Base-by-base conservation (phyloP, 2,797 vertebrate species). In the Denticeps clupeoides region DNA sequence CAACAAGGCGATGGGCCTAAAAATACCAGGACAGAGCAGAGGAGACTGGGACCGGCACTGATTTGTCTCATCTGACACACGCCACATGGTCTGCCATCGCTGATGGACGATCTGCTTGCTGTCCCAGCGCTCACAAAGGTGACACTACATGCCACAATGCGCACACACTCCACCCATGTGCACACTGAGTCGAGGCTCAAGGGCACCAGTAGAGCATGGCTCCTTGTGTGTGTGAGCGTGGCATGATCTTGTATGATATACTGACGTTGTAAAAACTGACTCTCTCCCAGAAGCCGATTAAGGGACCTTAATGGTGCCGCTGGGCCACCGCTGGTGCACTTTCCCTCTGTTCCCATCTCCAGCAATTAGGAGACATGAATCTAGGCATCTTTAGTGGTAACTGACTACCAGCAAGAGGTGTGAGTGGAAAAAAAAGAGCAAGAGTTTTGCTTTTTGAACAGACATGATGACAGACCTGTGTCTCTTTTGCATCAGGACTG, bases 91-190 rank as follows among this genome's bases (percentile, higher is more conserved):
- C 70, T 69, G 74, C 77, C 76, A 63, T 47, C 55, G 42, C 65
- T 82, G 81, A 84, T 82, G 72, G 76, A 82, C 80, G 75, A 68
- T 67, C 63, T 77, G 76, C 77, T 71, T 66, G 56, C 28, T 46
- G 55, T 64, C 57, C 59, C 26, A 43, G 49, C 44, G 45, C 48
- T 57, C 44, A 59, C 29, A 59, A 62, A 67, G 62, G 64, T 70
- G 67, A 67, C 57, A 69, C 55, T 15, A 37, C 64, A 64, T 53
- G 67, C 50, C 15, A 40, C 37, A 46, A 41, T 49, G 49, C 47
- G 58, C 24, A 41, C 51, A 52, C 41, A 53, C 47, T 56, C 56
- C 38, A 33, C 52, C 33, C 28, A 33, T 42, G 21, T 47, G 51
- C 37, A 51, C 55, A 45, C 45, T 52, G 29, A 6, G 23, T 38